Conservation (phyloP, 2,797 vertebrate genomes). For the Peromyscus melanophrys region DNA sequence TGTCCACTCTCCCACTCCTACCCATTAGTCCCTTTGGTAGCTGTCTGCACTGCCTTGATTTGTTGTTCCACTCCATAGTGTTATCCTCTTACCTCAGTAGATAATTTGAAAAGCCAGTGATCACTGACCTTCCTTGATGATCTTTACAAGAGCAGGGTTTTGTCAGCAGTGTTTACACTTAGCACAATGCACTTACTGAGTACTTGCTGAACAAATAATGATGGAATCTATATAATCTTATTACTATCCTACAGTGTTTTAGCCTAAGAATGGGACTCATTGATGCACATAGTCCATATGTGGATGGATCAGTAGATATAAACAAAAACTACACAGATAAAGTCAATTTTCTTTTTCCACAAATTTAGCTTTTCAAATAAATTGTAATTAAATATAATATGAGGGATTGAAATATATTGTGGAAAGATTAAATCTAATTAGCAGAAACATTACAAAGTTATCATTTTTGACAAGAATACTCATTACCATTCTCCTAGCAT, state of each 20-base stretch:
- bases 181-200: not conserved
- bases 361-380: not conserved
- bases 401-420: not conserved
- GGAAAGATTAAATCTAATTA: not conserved
- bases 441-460: not conserved
- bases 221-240: not conserved
- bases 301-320: not conserved
- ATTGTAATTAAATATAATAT: not conserved
- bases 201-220: not conserved
- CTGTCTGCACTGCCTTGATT: not conserved
- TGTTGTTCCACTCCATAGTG: not conserved
- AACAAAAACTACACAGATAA: not conserved
- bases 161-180: not conserved
- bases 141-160: not conserved
- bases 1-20: not conserved
- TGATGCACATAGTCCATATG: not conserved
- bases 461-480: not conserved
- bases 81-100: not conserved
- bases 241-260: not conserved
- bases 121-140: not conserved
- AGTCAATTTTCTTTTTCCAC: conserved; percentile 20
- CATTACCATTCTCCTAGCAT: not conserved
- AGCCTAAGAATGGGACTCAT: not conserved
- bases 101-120: not conserved
- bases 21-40: not conserved